These are phyloP conservation scores for Drosophila insularis DNA, from an alignment of 1,140 invertebrate genomes.

Conservation along the genomic window DNA sequence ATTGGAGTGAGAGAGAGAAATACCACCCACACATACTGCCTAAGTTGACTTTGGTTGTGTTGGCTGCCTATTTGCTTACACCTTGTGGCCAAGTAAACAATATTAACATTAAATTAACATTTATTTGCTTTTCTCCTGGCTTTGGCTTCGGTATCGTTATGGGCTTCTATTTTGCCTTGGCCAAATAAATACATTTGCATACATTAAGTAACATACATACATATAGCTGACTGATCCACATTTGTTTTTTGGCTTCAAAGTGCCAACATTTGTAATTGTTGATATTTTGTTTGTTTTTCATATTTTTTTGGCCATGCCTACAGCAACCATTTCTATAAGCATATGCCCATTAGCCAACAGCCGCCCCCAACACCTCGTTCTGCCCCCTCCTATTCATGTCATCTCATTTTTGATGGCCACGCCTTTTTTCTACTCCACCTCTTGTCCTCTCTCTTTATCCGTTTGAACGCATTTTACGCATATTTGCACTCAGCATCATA, in stretches of 20 bases:
- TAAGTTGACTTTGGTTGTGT: constrained; percentile 24
- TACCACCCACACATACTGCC: constrained; percentile 3
- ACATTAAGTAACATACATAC: constrained; percentile 59
- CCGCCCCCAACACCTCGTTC: neutral
- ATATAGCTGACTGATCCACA: constrained; percentile 25
- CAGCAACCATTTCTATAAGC: neutral
- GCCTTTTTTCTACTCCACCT: constrained; percentile 1
- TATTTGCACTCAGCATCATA: constrained; percentile 68
- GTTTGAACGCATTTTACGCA: constrained; percentile 69
- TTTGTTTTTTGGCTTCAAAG: constrained; percentile 14
- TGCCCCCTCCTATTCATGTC: neutral
- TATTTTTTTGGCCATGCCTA: constrained; percentile 33
- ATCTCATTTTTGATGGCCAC: constrained; percentile 3
- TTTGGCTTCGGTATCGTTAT: neutral
- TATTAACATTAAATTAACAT: constrained; percentile 79
- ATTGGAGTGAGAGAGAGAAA: neutral
- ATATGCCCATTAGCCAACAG: neutral
- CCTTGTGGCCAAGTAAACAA: constrained; percentile 59
- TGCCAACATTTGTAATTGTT: constrained; percentile 18
- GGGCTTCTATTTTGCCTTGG: neutral
- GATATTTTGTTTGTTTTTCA: constrained; percentile 14
- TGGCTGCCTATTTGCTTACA: constrained; percentile 43
- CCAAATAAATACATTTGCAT: constrained; percentile 76
- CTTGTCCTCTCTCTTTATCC: constrained; percentile 29
- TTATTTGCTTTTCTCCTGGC: constrained; percentile 59